Conservation (phyloP, 2,797 vertebrate species). For the Lutjanus argentimaculatus region DNA sequence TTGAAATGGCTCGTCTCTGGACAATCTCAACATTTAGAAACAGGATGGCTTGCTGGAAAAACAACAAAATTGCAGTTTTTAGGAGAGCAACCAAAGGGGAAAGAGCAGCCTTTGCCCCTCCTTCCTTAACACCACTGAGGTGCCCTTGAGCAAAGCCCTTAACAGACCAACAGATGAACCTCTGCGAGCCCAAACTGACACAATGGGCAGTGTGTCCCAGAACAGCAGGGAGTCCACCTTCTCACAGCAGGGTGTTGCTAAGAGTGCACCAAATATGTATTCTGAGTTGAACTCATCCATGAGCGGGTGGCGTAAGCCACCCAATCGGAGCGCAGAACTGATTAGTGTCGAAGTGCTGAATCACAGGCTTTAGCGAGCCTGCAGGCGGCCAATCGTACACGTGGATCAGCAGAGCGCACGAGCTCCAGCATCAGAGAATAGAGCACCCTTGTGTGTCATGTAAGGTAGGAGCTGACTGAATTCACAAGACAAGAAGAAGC, state of each 20-base stretch:
- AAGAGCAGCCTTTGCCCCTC: too few relatives aligned
- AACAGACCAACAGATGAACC: background rate
- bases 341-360: constrained; percentile 54
- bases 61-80: too few relatives aligned
- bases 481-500: constrained; percentile 7
- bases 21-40: too few relatives aligned
- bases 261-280: background rate
- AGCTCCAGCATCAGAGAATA: constrained; percentile 24
- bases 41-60: too few relatives aligned
- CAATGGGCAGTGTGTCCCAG: too few relatives aligned
- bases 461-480: constrained; percentile 2
- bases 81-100: too few relatives aligned
- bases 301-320: constrained; percentile 3
- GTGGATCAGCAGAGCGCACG: constrained; percentile 35
- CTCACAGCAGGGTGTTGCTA: background rate
- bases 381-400: constrained; percentile 35
- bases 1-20: too few relatives aligned
- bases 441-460: constrained; percentile 30
- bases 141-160: too few relatives aligned
- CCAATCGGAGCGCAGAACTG: constrained; percentile 25
- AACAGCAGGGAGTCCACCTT: constrained; percentile 2
- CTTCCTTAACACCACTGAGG: too few relatives aligned
- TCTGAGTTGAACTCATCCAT: background rate
- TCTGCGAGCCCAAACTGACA: background rate
- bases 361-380: constrained; percentile 45